A percentile compares a stretch with the other conserved stretches of the same genome.
Evolutionary conservation across 1,140 invertebrate genomes (phyloP).

Genomic region (Tribolium madens): DNA sequence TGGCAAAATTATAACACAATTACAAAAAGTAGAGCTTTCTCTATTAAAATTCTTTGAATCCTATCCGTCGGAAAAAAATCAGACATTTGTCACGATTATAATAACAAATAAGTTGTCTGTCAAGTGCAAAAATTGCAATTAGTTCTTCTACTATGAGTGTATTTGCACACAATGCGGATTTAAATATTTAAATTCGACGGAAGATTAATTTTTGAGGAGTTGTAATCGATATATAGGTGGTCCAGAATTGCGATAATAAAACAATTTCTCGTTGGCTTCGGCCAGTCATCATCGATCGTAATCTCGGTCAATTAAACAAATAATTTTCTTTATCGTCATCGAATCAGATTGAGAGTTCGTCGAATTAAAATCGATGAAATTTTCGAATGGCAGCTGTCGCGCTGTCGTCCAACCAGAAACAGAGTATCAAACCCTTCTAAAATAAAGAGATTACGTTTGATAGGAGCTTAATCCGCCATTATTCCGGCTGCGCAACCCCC

Average conservation of each 20-base stretch:
- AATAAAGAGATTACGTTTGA: constrained; percentile 49
- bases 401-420: constrained; percentile 1
- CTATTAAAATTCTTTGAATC: not conserved
- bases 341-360: not conserved
- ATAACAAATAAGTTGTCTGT: not conserved
- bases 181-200: constrained; percentile 5
- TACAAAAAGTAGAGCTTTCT: too few relatives aligned
- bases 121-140: not conserved
- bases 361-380: constrained; percentile 17
- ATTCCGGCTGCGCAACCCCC: constrained; percentile 34
- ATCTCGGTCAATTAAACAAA: constrained; percentile 21
- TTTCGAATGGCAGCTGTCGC: constrained; percentile 24
- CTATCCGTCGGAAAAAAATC: not conserved
- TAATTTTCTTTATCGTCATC: constrained; percentile 12
- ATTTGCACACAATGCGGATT: constrained; percentile 36
- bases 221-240: not conserved
- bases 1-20: not conserved
- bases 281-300: constrained; percentile 6
- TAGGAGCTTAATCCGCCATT: constrained; percentile 50
- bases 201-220: not conserved
- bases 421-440: constrained; percentile 39
- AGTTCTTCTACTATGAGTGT: not conserved
- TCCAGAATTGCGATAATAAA: constrained; percentile 8
- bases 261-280: not conserved
- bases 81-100: constrained; percentile 1